A percentile compares a stretch with the other conserved stretches of the same genome.
Conservation (phyloP, 2,888 invertebrate genomes). For the Lamproptera curius region DNA sequence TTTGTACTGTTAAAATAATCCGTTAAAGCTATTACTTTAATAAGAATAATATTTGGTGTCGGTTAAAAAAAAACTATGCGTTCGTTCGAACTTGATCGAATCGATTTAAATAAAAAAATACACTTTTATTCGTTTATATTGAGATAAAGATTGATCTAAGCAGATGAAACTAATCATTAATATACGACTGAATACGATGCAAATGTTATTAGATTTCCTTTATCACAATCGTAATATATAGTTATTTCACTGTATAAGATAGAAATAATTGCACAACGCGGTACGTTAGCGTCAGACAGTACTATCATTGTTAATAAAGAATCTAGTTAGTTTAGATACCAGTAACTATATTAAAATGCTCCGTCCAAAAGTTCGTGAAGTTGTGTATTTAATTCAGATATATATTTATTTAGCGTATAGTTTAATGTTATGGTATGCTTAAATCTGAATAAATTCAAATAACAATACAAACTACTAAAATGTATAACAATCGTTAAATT, state of each 20-base stretch:
- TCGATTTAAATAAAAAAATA: no score
- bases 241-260: conserved; percentile 1
- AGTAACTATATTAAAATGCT: conserved; percentile 5
- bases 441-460: not conserved
- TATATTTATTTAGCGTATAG: not conserved
- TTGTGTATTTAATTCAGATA: conserved; percentile 4
- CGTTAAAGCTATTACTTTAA: no score
- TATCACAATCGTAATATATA: conserved; percentile 8
- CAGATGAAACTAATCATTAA: not conserved
- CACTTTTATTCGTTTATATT: no score
- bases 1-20: no score
- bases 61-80: no score
- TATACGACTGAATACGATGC: not conserved
- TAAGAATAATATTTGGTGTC: no score
- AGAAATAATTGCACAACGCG: conserved; percentile 15
- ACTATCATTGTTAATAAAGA: conserved; percentile 6
- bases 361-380: conserved; percentile 16
- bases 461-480: conserved; percentile 1
- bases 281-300: conserved; percentile 9
- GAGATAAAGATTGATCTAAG: no score
- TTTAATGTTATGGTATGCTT: not conserved
- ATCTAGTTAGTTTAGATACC: conserved; percentile 2
- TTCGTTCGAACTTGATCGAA: no score
- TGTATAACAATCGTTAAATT: conserved; percentile 3
- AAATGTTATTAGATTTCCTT: not conserved